Conservation (phyloP, 2,797 vertebrate genomes). For the Lagorchestes hirsutus region DNA sequence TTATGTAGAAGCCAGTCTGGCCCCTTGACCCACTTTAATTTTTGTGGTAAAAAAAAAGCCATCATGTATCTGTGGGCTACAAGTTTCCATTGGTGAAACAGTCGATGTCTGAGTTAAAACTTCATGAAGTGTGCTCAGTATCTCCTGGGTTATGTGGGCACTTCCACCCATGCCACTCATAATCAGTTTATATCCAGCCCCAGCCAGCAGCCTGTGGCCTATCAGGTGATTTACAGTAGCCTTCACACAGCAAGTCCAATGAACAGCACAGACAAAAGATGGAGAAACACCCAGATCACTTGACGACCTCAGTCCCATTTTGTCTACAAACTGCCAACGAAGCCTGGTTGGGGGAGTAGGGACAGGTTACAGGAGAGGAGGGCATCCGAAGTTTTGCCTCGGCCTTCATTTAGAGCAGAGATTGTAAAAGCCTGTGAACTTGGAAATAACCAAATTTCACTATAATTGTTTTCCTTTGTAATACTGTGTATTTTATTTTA, state of each 20-base stretch:
- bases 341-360: background rate
- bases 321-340: background rate
- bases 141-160: background rate
- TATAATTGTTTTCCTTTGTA: background rate
- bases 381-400: background rate
- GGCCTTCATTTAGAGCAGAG: background rate
- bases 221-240: background rate
- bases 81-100: background rate
- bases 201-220: too few relatives aligned
- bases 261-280: background rate
- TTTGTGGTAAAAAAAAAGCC: background rate
- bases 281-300: background rate
- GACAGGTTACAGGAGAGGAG: background rate
- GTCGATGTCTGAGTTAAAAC: background rate
- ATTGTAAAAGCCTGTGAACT: background rate
- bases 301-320: background rate
- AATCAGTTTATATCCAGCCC: background rate
- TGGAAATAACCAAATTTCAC: background rate
- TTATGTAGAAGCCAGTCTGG: background rate
- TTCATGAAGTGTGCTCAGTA: background rate
- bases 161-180: background rate
- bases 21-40: background rate
- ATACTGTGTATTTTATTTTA: background rate
- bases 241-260: background rate
- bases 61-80: background rate